Evolutionary conservation across 2,113 vertebrate genomes (phyloP), one percentile per base, ranked within the genome.

Genomic region (Andinoacara biseriatus): DNA sequence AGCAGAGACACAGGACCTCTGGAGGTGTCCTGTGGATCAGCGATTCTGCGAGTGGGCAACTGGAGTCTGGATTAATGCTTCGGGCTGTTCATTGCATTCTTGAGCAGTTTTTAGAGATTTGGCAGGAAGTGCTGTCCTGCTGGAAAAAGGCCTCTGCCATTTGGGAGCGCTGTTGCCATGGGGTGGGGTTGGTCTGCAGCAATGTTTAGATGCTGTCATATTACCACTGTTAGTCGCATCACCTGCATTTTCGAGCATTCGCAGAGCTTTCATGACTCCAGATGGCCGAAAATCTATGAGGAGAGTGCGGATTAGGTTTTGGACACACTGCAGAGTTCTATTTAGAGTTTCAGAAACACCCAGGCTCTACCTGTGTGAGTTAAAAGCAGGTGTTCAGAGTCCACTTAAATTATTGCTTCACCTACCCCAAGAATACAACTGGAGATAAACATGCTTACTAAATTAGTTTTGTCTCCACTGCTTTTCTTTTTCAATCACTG

Each of bases 401-500:
- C 15, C 15, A 29, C 40, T 69, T 69, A 49, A 7, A 69, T 49
- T 24, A 10, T 20, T 52, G 17, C 26, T 13, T 46, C 17, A 54
- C 10, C 26, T 31, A 52, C 65, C 65, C 65, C 26, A 20, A 72
- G 46, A 54, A 52, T 72, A n/a, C 54, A 54, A 31, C 46, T 72
- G 17, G 17, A 13, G 43, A 69, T 69, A 31, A 46, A 0, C 29
- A 31, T 13, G 46, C 26, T 54, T 54, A 33, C 3, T 72, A 0
- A 29, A n/a, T 33, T 26, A n/a, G 26, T 54, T 52, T 72, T 72
- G 2, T 54, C 67, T 72, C 26, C 67, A n/a, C n/a, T 0, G 69
- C 81, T 2, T 67, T 46, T 78, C 38, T 86, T 78, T 81, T 78
- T 33, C 86, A 74, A 60, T 52, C 52, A 5, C 63, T 62, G 69